Conservation (phyloP, 2,888 invertebrate genomes). For the Petrophora chlorosata region DNA sequence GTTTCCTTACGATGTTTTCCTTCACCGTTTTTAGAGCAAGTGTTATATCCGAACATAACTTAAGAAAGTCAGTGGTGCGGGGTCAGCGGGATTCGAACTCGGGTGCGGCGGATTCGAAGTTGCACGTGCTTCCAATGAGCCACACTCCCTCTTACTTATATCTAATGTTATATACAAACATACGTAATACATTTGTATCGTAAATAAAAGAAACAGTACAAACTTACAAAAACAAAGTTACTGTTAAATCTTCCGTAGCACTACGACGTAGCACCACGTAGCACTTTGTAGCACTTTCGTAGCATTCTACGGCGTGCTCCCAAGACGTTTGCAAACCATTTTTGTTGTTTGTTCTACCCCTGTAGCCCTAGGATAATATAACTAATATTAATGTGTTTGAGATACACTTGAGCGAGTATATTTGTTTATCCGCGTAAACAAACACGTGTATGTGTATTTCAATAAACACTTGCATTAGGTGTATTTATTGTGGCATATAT, state of each 20-base stretch:
- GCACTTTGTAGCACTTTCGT: slow-evolving; percentile 5
- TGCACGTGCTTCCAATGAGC: too few relatives aligned
- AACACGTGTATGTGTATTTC: slow-evolving; percentile 26
- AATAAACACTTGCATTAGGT: slow-evolving; percentile 27
- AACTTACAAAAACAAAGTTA: too few relatives aligned
- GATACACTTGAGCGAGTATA: slow-evolving; percentile 24
- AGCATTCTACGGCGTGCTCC: slow-evolving; percentile 13
- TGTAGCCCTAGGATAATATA: slow-evolving; percentile 15
- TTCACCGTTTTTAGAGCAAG: too few relatives aligned
- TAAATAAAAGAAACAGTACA: too few relatives aligned
- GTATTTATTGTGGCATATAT: slow-evolving; percentile 22
- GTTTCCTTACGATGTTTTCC: too few relatives aligned
- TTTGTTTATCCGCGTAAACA: slow-evolving; percentile 26
- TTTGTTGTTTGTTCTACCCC: slow-evolving; percentile 5
- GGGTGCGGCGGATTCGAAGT: too few relatives aligned
- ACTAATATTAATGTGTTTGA: slow-evolving; percentile 22
- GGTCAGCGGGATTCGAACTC: too few relatives aligned
- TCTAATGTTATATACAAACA: too few relatives aligned
- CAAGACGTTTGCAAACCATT: background rate
- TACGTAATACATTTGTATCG: too few relatives aligned
- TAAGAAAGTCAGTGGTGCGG: too few relatives aligned
- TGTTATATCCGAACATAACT: too few relatives aligned
- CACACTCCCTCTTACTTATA: too few relatives aligned
- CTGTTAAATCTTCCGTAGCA: slow-evolving; percentile 1
- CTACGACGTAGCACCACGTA: slow-evolving; percentile 2